These are phyloP conservation scores for Leptinotarsa haldemani DNA, from an alignment of 2,888 invertebrate species.

Conservation along the genomic window DNA sequence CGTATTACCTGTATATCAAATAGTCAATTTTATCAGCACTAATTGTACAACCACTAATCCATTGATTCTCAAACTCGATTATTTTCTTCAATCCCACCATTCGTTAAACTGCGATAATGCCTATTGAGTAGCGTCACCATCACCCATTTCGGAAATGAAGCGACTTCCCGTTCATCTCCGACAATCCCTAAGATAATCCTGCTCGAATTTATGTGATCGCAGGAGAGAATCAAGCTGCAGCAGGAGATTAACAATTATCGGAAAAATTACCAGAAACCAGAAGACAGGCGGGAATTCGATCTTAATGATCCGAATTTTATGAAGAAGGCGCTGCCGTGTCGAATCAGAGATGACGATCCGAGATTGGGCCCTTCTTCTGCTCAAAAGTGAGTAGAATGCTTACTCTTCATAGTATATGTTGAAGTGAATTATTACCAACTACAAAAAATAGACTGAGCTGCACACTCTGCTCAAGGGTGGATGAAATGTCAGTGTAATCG, in stretches of 20 bases:
- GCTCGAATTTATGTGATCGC: slow-evolving; percentile 17
- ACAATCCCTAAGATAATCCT: neutral
- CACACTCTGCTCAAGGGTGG: no score
- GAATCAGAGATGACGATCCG: slow-evolving; percentile 78
- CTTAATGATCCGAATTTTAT: slow-evolving; percentile 84
- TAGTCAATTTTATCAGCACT: no score
- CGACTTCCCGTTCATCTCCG: neutral
- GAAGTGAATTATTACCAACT: neutral
- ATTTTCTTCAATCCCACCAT: no score
- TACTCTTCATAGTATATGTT: neutral
- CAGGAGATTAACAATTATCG: slow-evolving; percentile 83
- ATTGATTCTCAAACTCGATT: no score
- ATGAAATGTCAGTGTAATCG: no score
- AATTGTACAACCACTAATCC: no score
- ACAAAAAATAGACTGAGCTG: neutral
- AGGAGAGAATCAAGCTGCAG: slow-evolving; percentile 75
- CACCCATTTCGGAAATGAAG: neutral
- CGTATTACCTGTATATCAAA: no score
- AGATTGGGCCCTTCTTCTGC: slow-evolving; percentile 83
- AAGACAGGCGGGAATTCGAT: slow-evolving; percentile 87
- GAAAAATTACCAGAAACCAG: slow-evolving; percentile 78
- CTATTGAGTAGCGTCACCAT: neutral
- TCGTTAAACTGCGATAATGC: neutral
- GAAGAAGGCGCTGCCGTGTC: slow-evolving; percentile 79
- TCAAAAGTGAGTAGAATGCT: slow-evolving; percentile 74